Evolutionary conservation across 1,140 invertebrate genomes (phyloP).

Genomic region (Drosophila bipectinata): DNA sequence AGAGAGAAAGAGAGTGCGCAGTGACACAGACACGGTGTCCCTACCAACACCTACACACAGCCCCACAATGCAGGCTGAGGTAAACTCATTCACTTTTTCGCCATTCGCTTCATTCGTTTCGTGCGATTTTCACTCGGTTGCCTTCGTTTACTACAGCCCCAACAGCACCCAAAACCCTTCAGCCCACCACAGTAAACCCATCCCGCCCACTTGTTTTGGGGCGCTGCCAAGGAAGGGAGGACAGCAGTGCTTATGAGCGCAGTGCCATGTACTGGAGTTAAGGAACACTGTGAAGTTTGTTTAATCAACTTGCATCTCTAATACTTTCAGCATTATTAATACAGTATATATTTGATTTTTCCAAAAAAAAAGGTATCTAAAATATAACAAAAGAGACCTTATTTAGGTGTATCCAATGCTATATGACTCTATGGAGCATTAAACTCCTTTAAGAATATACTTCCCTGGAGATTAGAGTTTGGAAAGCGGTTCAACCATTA

Average conservation of each 20-base stretch:
- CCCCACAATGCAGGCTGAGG: slow-evolving; percentile 50
- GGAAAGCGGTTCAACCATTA: too few relatives aligned
- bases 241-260: slow-evolving; percentile 17
- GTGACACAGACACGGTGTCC: slow-evolving; percentile 37
- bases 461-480: too few relatives aligned
- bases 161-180: background rate
- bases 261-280: slow-evolving; percentile 19
- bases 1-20: slow-evolving; percentile 69
- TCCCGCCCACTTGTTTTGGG: background rate
- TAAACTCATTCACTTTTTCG: slow-evolving; percentile 73
- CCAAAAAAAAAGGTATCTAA: too few relatives aligned
- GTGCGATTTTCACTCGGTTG: slow-evolving; percentile 50
- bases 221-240: background rate
- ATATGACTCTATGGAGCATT: too few relatives aligned
- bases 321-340: background rate
- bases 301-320: background rate
- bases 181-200: slow-evolving; percentile 1
- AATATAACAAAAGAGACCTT: too few relatives aligned
- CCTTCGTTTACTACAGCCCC: slow-evolving; percentile 65
- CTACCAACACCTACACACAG: slow-evolving; percentile 13
- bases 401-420: too few relatives aligned
- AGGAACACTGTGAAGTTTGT: background rate
- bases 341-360: too few relatives aligned
- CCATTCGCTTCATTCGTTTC: slow-evolving; percentile 59
- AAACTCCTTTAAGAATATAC: too few relatives aligned